phyloP scores from a whole-genome alignment of 2,888 invertebrate genomes.

The Allacma fusca region DNA sequence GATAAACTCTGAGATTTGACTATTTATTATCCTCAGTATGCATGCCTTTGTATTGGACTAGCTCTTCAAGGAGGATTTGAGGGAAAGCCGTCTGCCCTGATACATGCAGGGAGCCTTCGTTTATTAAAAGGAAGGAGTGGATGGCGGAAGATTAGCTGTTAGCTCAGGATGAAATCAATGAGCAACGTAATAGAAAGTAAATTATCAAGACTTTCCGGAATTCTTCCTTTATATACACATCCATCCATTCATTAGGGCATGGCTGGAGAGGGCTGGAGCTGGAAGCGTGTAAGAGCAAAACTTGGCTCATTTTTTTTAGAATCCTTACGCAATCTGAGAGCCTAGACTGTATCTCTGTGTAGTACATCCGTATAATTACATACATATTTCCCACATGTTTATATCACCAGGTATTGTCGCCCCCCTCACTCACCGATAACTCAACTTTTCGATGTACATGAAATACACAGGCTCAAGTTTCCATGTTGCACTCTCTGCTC shows the following conservation, averaged over 20 bases:
- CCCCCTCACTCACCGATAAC: too few relatives aligned
- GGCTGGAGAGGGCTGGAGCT: not conserved
- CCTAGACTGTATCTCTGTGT: not conserved
- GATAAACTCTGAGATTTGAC: not conserved
- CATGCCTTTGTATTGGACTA: not conserved
- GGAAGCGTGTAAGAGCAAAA: slow-evolving; percentile 11
- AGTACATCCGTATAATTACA: too few relatives aligned
- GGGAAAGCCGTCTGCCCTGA: not conserved
- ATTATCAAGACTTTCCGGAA: slow-evolving; percentile 44
- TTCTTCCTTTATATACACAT: slow-evolving; percentile 12
- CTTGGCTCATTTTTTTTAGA: slow-evolving; percentile 16
- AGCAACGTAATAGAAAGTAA: slow-evolving; percentile 45
- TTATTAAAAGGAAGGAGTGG: slow-evolving; percentile 31
- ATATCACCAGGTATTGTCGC: too few relatives aligned
- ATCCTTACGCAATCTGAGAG: not conserved
- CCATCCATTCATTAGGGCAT: slow-evolving; percentile 16
- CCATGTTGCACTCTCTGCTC: not conserved
- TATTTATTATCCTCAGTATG: not conserved
- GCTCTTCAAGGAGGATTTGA: too few relatives aligned
- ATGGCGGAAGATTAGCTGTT: slow-evolving; percentile 45
- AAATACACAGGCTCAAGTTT: too few relatives aligned
- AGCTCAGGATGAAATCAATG: slow-evolving; percentile 46
- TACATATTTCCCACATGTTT: too few relatives aligned
- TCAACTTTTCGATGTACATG: too few relatives aligned
- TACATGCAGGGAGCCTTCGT: not conserved